These are phyloP conservation scores for Ceratosolen fusciceps DNA, from an alignment of 1,140 invertebrate species.

Conservation along the genomic window DNA sequence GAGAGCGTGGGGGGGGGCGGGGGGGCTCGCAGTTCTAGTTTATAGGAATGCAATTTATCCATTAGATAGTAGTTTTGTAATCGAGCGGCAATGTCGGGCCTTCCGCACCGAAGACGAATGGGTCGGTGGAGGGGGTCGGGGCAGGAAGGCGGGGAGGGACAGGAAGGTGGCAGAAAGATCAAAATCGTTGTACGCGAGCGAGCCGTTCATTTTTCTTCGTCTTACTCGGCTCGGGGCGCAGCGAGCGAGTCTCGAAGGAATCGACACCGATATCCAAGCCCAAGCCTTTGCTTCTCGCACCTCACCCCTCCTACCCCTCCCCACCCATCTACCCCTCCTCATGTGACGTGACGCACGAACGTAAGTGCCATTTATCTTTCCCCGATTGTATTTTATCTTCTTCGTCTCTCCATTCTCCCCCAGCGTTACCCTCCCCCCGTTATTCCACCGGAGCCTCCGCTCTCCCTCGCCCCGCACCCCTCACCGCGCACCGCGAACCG, in stretches of 20 bases:
- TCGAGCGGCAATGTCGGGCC: slow-evolving; percentile 11
- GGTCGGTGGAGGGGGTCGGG: not conserved
- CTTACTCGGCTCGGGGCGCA: not conserved
- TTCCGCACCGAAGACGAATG: not conserved
- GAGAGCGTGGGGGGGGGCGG: too few species aligned
- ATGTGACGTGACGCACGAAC: slow-evolving; percentile 52
- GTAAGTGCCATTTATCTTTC: slow-evolving; percentile 57
- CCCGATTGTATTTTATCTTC: slow-evolving; percentile 48
- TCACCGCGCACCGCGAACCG: too few species aligned
- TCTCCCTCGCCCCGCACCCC: too few species aligned
- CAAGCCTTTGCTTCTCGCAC: slow-evolving; percentile 10
- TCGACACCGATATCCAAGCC: slow-evolving; percentile 47
- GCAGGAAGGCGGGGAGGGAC: slow-evolving; percentile 1
- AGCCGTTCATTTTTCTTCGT: slow-evolving; percentile 38
- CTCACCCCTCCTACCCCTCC: not conserved
- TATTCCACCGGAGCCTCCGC: too few species aligned
- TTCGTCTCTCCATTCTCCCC: not conserved
- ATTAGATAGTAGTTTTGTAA: slow-evolving; percentile 1
- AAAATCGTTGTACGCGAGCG: slow-evolving; percentile 13
- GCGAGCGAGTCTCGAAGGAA: slow-evolving; percentile 32
- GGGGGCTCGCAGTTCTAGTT: too few species aligned
- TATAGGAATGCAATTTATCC: too few species aligned
- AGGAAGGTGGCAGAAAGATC: slow-evolving; percentile 18
- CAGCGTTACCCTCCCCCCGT: too few species aligned
- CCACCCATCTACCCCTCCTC: too few species aligned